Conservation (phyloP, 2,113 vertebrate genomes). For the Alligator mississippiensis region DNA sequence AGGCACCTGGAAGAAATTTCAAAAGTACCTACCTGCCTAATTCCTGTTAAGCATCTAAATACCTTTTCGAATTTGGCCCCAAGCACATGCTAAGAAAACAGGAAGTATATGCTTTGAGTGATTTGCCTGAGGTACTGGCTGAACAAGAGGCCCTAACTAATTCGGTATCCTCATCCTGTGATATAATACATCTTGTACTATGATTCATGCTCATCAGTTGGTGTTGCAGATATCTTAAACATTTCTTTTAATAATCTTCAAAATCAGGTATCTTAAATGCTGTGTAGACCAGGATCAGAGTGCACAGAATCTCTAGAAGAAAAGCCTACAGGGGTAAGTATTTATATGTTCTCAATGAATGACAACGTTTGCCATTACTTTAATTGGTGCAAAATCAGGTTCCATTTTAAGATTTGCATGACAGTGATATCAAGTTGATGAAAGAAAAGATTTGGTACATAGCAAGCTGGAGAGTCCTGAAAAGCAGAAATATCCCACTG, state of each 20-base stretch:
- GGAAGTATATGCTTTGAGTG: background rate
- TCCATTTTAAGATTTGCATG: conserved; percentile 11
- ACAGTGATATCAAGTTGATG: conserved; percentile 30
- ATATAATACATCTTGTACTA: too few species aligned
- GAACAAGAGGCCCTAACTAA: background rate
- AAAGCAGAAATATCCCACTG: background rate
- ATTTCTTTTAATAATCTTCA: too few species aligned
- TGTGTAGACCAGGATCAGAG: too few species aligned
- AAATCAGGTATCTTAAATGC: too few species aligned
- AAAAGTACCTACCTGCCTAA: background rate
- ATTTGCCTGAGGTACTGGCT: background rate
- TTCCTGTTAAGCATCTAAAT: background rate
- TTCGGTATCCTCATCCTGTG: background rate
- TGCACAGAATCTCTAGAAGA: too few species aligned
- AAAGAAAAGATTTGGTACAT: conserved; percentile 35
- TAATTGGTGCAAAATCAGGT: background rate
- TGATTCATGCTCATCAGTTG: background rate
- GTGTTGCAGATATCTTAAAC: too few species aligned
- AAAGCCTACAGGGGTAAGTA: too few species aligned
- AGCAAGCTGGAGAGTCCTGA: background rate
- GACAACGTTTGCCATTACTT: rapidly evolving
- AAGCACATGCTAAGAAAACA: background rate
- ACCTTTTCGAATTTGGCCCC: background rate
- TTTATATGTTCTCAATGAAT: background rate
- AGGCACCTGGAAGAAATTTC: background rate